Percentiles rank a stretch among this genome's conserved stretches.
Conservation (phyloP, 2,113 vertebrate species). For the Sporophila hypoxantha region DNA sequence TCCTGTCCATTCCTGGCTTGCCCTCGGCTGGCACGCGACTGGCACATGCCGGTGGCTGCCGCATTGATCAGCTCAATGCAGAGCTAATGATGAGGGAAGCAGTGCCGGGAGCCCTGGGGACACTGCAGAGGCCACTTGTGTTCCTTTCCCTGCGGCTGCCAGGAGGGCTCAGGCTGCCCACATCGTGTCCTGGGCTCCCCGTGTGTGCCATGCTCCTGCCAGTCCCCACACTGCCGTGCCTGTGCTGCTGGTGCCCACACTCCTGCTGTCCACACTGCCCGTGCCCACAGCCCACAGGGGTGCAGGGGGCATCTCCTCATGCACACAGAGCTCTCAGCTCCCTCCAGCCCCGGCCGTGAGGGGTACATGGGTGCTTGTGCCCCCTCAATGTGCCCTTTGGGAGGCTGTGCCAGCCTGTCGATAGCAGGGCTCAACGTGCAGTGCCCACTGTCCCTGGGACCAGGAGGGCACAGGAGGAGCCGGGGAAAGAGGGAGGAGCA, state of each 20-base stretch:
- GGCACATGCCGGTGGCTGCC: background rate
- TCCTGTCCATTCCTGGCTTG: background rate
- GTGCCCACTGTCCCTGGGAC: background rate
- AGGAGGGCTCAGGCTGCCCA: background rate
- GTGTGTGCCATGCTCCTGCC: background rate
- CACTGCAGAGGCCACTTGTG: background rate
- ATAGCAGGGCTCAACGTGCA: background rate
- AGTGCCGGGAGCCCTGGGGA: accelerated
- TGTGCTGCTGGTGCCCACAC: background rate
- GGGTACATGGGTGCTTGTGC: background rate
- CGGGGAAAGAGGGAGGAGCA: background rate
- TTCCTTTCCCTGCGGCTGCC: background rate
- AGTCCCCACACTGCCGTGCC: background rate
- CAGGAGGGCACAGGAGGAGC: background rate
- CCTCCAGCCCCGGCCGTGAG: background rate
- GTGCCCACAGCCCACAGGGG: background rate
- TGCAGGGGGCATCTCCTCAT: accelerated
- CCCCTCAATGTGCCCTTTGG: accelerated
- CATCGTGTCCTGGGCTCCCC: accelerated
- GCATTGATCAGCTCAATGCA: background rate
- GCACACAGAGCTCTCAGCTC: background rate
- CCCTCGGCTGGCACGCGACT: background rate
- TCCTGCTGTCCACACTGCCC: background rate
- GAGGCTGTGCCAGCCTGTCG: background rate
- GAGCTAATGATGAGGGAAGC: background rate